Base-by-base conservation (phyloP, 2,113 vertebrate species). In the Trinectes maculatus region DNA sequence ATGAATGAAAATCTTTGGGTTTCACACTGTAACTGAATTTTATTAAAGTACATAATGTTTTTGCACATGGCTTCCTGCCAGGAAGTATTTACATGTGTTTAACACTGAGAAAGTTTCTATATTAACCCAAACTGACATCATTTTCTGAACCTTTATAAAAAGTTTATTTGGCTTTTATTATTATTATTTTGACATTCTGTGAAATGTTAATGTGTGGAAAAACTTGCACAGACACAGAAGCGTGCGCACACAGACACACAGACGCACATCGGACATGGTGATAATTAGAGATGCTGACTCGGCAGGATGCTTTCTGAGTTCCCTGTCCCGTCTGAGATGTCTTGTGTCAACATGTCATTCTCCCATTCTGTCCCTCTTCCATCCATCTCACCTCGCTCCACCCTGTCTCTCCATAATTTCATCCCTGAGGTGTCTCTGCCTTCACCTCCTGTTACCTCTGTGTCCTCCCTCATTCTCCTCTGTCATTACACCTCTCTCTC, bases 271-370 rank as follows among this genome's bases (percentile, higher is more conserved):
- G 37, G 40, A 43, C 43, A 2, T 16, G 0, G 49, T 58, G 44
- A 63, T 64, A 63, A 67, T 75, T 71, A 71, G 65, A 25, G 34
- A 61, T 36, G 63, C 67, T 70, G 37, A 34, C 53, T 71, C 67
- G 76, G 66, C 58, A 58, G 74, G 64, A 43, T 47, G 58, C 37
- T 37, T 68, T 46, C 39, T 11, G 4, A 43, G 51, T 43, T 51
- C 47, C 67, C 22, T 4, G n/a, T 52, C 56, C 33, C 68, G 74
- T 67, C 54, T 56, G 57, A 56, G 33, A 59, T 31, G 72, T 19
- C 37, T 51, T 10, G 57, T 62, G 21, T 58, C 57, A 65, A 26
- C 37, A 44, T 24, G 40, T 77, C 60, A 25, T 26, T 28, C 43
- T 69, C 48, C 28, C 29, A 48, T 71, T 39, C 57, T 53, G 26